These are phyloP conservation scores for Pyrgus malvae DNA, from an alignment of 2,888 invertebrate genomes.

Conservation along the genomic window DNA sequence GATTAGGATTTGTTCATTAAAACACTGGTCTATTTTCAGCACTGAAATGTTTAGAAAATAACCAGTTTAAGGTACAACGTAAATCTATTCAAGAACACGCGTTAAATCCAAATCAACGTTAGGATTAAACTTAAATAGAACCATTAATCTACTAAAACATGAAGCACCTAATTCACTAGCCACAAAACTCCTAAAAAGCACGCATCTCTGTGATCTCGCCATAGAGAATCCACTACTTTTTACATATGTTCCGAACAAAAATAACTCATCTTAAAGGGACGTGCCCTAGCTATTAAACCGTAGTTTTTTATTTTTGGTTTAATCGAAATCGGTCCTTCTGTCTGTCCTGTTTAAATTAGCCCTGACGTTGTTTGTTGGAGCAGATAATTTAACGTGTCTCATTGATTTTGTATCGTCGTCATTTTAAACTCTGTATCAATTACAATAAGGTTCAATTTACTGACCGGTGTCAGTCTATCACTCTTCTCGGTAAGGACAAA, in stretches of 20 bases:
- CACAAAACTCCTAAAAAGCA: conserved; percentile 4
- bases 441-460: conserved; percentile 19
- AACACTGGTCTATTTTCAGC: too few species aligned
- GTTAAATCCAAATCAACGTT: background rate
- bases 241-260: conserved; percentile 53
- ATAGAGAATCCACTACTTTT: conserved; percentile 36
- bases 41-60: too few species aligned
- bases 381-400: conserved; percentile 42
- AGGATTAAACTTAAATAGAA: background rate
- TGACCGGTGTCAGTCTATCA: conserved; percentile 12
- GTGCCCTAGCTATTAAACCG: conserved; percentile 54
- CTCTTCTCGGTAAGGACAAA: conserved; percentile 41
- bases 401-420: background rate
- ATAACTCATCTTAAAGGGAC: conserved; percentile 47
- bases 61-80: too few species aligned
- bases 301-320: conserved; percentile 55
- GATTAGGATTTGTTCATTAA: too few species aligned
- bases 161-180: background rate
- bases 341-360: conserved; percentile 67
- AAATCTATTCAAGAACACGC: too few species aligned
- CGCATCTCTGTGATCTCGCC: conserved; percentile 1
- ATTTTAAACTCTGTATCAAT: conserved; percentile 30
- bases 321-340: conserved; percentile 49
- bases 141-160: background rate
- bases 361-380: conserved; percentile 52